These are phyloP conservation scores for Brachionus calyciflorus DNA, from an alignment of 1,140 invertebrate species.

Conservation along the genomic window DNA sequence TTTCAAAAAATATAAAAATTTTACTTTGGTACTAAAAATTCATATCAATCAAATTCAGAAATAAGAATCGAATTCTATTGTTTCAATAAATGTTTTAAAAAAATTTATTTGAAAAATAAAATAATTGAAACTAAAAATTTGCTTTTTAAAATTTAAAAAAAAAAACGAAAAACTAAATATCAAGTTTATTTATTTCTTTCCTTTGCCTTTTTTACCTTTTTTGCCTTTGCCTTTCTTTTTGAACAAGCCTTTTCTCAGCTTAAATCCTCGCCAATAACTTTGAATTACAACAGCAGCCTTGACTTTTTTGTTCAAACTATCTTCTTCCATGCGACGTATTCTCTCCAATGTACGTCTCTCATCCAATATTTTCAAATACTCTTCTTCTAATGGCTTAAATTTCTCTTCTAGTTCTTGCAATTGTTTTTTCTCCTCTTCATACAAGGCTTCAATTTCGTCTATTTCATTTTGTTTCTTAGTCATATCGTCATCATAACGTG, in stretches of 20 bases:
- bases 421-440: constrained; percentile 46
- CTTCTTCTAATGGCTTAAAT: constrained; percentile 44
- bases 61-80: no score
- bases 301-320: constrained; percentile 35
- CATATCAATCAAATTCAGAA: no score
- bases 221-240: constrained; percentile 47
- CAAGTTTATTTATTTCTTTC: background rate
- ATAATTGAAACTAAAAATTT: background rate
- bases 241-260: constrained; percentile 38
- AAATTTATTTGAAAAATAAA: no score
- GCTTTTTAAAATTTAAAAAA: background rate
- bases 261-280: constrained; percentile 45
- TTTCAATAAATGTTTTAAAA: no score
- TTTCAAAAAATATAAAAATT: no score
- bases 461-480: constrained; percentile 45
- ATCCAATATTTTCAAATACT: constrained; percentile 44
- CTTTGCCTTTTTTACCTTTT: constrained; percentile 44
- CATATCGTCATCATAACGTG: constrained; percentile 42
- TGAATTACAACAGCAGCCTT: constrained; percentile 41
- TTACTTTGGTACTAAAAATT: no score
- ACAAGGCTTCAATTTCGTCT: constrained; percentile 40
- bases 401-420: constrained; percentile 40
- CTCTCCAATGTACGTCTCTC: constrained; percentile 16
- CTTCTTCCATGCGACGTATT: constrained; percentile 41
- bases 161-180: background rate